A percentile compares a stretch with the other conserved stretches of the same genome.
These are phyloP conservation scores for Nesometra sesokonis DNA, from an alignment of 35 echinoderm and acorn worm species.

Conservation along the genomic window DNA sequence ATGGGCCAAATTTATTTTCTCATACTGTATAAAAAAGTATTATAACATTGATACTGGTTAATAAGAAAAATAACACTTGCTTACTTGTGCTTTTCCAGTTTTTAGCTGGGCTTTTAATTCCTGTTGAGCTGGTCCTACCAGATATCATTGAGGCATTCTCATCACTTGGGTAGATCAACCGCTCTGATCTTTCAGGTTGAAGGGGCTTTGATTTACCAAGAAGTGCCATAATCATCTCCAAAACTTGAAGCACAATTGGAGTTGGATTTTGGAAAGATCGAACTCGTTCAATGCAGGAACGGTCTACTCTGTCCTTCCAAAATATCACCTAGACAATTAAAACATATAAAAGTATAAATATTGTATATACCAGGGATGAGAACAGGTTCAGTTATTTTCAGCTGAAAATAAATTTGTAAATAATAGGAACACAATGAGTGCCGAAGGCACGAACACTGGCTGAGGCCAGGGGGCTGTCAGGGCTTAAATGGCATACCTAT, in stretches of 20 bases:
- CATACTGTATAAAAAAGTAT: too few relatives aligned
- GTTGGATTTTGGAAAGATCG: slow-evolving; percentile 83
- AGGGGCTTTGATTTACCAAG: slow-evolving; percentile 83
- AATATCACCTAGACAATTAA: slow-evolving; percentile 48
- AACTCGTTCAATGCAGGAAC: slow-evolving; percentile 79
- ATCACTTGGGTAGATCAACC: slow-evolving; percentile 33
- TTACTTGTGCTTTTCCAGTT: slow-evolving; percentile 45
- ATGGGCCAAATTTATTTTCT: too few relatives aligned
- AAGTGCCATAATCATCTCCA: slow-evolving; percentile 98
- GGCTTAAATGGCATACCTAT: too few relatives aligned
- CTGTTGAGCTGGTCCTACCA: slow-evolving; percentile 31
- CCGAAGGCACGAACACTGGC: too few relatives aligned
- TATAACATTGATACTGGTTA: too few relatives aligned
- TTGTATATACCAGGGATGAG: too few relatives aligned
- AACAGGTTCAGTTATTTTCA: too few relatives aligned
- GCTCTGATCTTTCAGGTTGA: slow-evolving; percentile 17
- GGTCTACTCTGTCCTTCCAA: slow-evolving; percentile 82
- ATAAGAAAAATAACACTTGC: background rate
- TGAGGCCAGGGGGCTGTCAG: too few relatives aligned
- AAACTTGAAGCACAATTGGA: slow-evolving; percentile 83
- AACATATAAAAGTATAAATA: background rate
- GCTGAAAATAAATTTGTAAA: too few relatives aligned
- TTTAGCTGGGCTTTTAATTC: slow-evolving; percentile 61
- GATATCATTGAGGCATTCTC: slow-evolving; percentile 84
- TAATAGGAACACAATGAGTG: too few relatives aligned